These are phyloP conservation scores for Ophion slaviceki DNA, from an alignment of 2,888 invertebrate genomes.

Conservation along the genomic window DNA sequence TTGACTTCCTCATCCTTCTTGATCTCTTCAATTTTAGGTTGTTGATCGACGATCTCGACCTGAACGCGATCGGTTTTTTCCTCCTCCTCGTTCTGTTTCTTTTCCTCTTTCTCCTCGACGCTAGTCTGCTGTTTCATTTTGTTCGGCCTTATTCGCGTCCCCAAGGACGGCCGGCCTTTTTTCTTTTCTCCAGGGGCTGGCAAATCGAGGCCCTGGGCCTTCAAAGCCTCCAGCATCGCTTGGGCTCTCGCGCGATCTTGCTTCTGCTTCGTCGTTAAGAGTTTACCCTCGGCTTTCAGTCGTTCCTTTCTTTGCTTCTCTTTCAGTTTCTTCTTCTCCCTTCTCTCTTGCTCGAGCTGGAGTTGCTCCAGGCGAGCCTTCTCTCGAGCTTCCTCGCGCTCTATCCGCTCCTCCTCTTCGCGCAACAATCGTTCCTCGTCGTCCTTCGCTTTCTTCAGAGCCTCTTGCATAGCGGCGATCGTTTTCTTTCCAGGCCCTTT, in stretches of 20 bases:
- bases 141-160: conserved; percentile 90
- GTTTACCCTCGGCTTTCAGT: conserved; percentile 97
- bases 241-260: conserved; percentile 95
- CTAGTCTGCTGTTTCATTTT: conserved; percentile 88
- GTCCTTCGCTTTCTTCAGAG: conserved; percentile 93
- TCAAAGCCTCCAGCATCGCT: conserved; percentile 94
- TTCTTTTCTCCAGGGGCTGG: conserved; percentile 89
- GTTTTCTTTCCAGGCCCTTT: conserved; percentile 93
- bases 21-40: conserved; percentile 79
- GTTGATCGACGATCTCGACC: conserved; percentile 85
- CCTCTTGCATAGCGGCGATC: conserved; percentile 96
- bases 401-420: conserved; percentile 93
- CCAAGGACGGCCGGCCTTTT: conserved; percentile 85
- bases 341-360: conserved; percentile 93
- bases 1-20: conserved; percentile 87
- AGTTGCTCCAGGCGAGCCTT: conserved; percentile 89
- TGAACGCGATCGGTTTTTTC: conserved; percentile 79
- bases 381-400: conserved; percentile 90
- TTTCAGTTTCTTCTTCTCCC: conserved; percentile 94
- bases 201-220: conserved; percentile 94
- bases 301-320: conserved; percentile 96
- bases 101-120: conserved; percentile 85
- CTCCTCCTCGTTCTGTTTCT: conserved; percentile 82
- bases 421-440: conserved; percentile 91
- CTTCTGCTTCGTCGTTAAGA: conserved; percentile 96